These are phyloP conservation scores for Acrocephalus scirpaceus DNA, from an alignment of 2,797 vertebrate species.

Conservation along the genomic window DNA sequence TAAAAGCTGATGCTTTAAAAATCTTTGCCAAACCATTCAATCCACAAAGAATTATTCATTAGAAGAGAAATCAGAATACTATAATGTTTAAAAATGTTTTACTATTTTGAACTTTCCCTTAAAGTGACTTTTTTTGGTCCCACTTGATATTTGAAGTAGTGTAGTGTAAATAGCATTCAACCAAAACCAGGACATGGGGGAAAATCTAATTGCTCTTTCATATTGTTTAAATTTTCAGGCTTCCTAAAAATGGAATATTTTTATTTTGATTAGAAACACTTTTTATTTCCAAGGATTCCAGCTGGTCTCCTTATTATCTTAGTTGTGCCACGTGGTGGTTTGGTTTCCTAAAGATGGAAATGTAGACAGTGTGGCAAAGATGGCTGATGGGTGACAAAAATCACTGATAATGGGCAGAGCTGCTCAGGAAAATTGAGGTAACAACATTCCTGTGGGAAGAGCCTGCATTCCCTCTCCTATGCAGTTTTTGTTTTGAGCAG, in stretches of 20 bases:
- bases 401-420: neutral
- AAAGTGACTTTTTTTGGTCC: neutral
- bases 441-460: neutral
- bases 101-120: slow-evolving; percentile 8
- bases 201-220: neutral
- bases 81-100: neutral
- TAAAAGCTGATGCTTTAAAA: neutral
- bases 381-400: neutral
- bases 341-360: neutral
- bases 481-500: neutral
- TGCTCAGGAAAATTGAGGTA: neutral
- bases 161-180: neutral
- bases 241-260: neutral
- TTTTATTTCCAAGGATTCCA: neutral
- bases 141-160: neutral
- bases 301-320: neutral
- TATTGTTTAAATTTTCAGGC: neutral
- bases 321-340: neutral
- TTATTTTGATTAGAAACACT: neutral
- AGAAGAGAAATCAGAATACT: neutral
- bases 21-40: neutral
- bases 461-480: neutral
- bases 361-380: neutral
- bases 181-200: neutral
- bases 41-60: neutral